Evolutionary conservation across 2,888 invertebrate species (phyloP).

Genomic region (Brachylomia viminalis): DNA sequence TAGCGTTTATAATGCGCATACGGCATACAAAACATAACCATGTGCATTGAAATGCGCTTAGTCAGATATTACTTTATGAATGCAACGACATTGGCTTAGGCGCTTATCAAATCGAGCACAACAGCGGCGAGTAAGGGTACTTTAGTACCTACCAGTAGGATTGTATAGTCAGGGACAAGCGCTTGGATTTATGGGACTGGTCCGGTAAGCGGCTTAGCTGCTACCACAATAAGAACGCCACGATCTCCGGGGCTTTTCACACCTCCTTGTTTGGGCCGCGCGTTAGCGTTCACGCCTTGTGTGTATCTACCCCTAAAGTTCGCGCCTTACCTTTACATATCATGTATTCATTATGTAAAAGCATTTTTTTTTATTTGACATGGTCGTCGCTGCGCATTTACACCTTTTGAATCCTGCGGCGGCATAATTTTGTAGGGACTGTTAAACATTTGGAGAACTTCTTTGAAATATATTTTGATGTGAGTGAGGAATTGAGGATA

Average conservation of each 20-base stretch:
- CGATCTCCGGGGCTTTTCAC: constrained; percentile 86
- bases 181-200: constrained; percentile 83
- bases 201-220: constrained; percentile 86
- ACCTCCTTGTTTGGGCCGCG: constrained; percentile 87
- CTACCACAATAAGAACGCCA: constrained; percentile 84
- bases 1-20: constrained; percentile 9
- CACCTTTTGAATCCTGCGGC: constrained; percentile 59
- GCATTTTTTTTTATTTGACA: constrained; percentile 69
- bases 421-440: constrained; percentile 51
- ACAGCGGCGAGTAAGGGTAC: constrained; percentile 42
- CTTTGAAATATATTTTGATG: constrained; percentile 40
- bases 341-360: constrained; percentile 81
- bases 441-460: constrained; percentile 45
- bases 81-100: constrained; percentile 54
- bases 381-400: constrained; percentile 64
- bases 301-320: constrained; percentile 87
- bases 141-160: constrained; percentile 43
- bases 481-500: constrained; percentile 1
- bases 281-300: constrained; percentile 88
- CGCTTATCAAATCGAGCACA: constrained; percentile 56
- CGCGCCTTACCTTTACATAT: constrained; percentile 87
- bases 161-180: constrained; percentile 59
- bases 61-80: constrained; percentile 53
- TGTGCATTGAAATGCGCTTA: constrained; percentile 50
- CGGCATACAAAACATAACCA: constrained; percentile 28